These are phyloP conservation scores for Chorisops tibialis DNA, from an alignment of 2,888 invertebrate genomes.

Conservation along the genomic window DNA sequence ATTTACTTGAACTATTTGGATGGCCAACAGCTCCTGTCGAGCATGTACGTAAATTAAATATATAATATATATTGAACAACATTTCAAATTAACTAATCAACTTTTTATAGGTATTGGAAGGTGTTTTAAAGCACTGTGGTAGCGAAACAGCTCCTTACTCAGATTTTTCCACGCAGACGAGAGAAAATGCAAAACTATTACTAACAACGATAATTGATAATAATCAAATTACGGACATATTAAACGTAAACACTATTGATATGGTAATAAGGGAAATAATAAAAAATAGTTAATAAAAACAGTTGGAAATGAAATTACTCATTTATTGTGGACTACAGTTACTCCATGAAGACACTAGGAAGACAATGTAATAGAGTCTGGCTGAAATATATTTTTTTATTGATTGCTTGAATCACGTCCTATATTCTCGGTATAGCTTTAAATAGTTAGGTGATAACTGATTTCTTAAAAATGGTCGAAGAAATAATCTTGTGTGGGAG, in stretches of 20 bases:
- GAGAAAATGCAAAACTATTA: conserved; percentile 11
- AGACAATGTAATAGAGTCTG: no score
- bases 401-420: no score
- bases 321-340: no score
- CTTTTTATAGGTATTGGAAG: background rate
- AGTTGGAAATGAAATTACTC: no score
- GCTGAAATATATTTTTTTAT: no score
- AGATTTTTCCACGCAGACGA: background rate
- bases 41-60: background rate
- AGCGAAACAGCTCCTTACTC: background rate
- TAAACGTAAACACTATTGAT: background rate
- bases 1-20: conserved; percentile 6
- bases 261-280: conserved; percentile 4
- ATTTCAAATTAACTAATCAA: background rate
- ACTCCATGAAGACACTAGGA: no score
- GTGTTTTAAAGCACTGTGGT: background rate
- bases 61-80: background rate
- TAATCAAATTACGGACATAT: background rate
- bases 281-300: background rate
- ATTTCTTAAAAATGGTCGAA: no score
- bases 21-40: conserved; percentile 1
- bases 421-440: no score
- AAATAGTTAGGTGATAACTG: no score
- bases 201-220: background rate
- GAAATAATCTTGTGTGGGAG: no score